Evolutionary conservation across 2,888 invertebrate species (phyloP), one percentile per base, ranked within the genome.

Genomic region (Cyaniris semiargus): DNA sequence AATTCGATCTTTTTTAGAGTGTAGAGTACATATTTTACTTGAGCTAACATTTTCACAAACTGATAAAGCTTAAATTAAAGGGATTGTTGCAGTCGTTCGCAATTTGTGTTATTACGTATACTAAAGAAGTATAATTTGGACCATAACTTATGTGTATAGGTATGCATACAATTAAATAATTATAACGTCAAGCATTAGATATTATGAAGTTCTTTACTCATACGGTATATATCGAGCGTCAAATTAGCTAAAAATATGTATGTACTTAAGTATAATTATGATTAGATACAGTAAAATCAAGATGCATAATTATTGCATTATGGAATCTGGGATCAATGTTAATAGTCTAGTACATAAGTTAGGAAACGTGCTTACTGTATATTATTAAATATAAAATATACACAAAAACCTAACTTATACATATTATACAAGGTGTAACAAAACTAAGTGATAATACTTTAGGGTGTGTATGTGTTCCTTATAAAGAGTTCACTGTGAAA

Each of bases 41-140:
- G 27, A 27, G 27, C 27, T 27, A 27, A 27, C 27, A 27, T 27
- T 27, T 27, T 27, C 27, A 27, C 27, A 27, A 27, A 27, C 27
- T 3, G 27, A n/a, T n/a, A n/a, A 27, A 27, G 27, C 27, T 27
- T 27, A 27, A 27, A 27, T 27, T 27, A 27, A 27, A 27, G 27
- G 27, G 27, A 27, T 27, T 27, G 27, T 27, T 27, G 27, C 27
- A 27, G 34, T 34, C 34, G 34, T 34, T 34, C 34, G 34, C 34
- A 34, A 34, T 7, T 34, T 34, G 34, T 34, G 34, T 34, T 34
- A 34, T 34, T 34, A 34, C 34, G n/a, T n/a, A 34, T 7, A 7
- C 34, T 66, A 15, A 66, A 66, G 66, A 27, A 66, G 27, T 66
- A 66, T 31, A 66, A 66, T 66, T 66, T 66, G 27, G 15, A 31